Percentiles rank a stretch among this genome's conserved stretches.
These are phyloP conservation scores for Pyrgus malvae DNA, from an alignment of 2,888 invertebrate species.

Conservation along the genomic window DNA sequence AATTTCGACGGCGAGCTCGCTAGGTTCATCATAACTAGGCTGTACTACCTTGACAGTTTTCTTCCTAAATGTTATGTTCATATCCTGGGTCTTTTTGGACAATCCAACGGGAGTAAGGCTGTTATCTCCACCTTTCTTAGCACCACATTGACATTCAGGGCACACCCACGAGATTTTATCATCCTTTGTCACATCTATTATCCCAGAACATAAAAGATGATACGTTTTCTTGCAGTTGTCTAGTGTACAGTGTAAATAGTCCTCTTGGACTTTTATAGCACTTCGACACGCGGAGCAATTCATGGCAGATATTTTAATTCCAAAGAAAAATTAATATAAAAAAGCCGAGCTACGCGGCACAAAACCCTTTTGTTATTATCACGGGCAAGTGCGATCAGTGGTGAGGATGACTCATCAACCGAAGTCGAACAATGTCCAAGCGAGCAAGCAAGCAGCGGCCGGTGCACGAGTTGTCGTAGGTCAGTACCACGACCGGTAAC, in stretches of 20 bases:
- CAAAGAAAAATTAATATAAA: no score
- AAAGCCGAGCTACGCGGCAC: not conserved
- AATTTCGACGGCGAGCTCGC: not conserved
- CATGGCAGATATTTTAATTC: not conserved
- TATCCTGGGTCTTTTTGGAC: not conserved
- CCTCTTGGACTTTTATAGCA: not conserved
- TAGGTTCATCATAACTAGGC: not conserved
- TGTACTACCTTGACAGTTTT: not conserved
- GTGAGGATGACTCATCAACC: not conserved
- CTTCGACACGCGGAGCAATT: conserved; percentile 4
- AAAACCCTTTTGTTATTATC: not conserved
- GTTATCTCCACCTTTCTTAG: conserved; percentile 9
- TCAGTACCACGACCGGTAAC: not conserved
- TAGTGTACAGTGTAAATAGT: not conserved
- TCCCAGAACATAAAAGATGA: conserved; percentile 3
- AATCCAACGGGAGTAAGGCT: conserved; percentile 3
- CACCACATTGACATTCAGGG: conserved; percentile 2
- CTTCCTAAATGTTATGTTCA: conserved; percentile 7
- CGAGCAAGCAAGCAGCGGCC: not conserved
- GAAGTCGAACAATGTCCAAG: not conserved
- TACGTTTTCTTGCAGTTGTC: not conserved
- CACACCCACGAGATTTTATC: conserved; percentile 1
- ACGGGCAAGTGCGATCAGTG: not conserved
- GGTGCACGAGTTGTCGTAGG: not conserved
- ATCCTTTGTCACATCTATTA: not conserved